Conservation (phyloP, 1,140 invertebrate species). For the Drosophila sturtevanti region DNA sequence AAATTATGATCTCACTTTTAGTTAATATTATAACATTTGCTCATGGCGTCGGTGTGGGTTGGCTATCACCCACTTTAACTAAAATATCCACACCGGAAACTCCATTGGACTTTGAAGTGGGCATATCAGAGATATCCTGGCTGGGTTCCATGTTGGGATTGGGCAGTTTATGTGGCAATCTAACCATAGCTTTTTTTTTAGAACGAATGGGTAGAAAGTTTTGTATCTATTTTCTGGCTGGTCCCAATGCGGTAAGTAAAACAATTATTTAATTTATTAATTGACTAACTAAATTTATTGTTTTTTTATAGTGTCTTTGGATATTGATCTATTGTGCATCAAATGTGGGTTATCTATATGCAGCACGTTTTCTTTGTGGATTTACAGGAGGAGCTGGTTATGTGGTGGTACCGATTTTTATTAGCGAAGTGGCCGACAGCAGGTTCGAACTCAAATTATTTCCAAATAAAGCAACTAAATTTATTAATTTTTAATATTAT, state of each 20-base stretch:
- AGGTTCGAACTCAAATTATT: conserved; percentile 13
- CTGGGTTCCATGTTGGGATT: conserved; percentile 77
- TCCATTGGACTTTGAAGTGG: conserved; percentile 62
- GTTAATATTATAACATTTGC: conserved; percentile 83
- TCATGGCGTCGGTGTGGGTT: conserved; percentile 83
- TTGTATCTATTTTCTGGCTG: conserved; percentile 74
- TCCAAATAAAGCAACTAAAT: neutral
- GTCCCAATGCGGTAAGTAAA: conserved; percentile 77
- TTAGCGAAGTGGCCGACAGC: conserved; percentile 82
- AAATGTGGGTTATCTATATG: conserved; percentile 72
- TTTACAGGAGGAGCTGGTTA: conserved; percentile 82
- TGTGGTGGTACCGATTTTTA: conserved; percentile 81
- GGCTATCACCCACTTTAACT: conserved; percentile 81
- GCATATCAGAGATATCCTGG: conserved; percentile 74
- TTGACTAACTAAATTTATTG: neutral
- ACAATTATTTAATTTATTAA: neutral
- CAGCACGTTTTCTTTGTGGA: conserved; percentile 82
- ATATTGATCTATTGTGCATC: conserved; percentile 79
- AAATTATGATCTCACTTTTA: conserved; percentile 18
- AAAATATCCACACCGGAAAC: conserved; percentile 56
- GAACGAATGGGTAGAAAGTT: conserved; percentile 83
- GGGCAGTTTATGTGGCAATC: conserved; percentile 69
- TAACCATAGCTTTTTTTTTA: conserved; percentile 72
- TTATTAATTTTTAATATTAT: neutral
- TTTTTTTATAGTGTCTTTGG: conserved; percentile 58